Base-by-base conservation (phyloP, 2,113 vertebrate species). In the Nannospalax galili region DNA sequence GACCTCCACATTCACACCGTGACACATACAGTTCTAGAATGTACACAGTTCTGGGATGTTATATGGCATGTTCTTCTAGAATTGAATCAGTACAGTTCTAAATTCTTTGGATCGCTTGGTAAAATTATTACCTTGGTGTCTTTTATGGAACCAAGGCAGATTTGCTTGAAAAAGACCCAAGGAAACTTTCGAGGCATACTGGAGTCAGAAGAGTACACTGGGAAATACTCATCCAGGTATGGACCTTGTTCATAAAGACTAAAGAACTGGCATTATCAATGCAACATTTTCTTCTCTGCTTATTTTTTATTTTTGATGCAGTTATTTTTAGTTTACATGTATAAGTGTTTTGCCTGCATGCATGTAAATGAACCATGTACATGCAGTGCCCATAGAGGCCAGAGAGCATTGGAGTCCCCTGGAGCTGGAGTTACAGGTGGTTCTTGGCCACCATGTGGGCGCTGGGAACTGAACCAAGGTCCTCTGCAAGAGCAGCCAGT, bases 81-180 rank as follows among this genome's bases (percentile, higher is more conserved):
- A 79, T 95, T 88, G 48, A 58, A 91, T 78, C 82, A 77, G 12
- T 60, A 9, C 22, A 96, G 19, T n/a, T 96, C 69, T 74, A 69
- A 81, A 88, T 60, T 77, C 74, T 92, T 96, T 81, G 19, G 67
- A 90, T 87, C 11, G 28, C 30, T 78, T n/a, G n/a, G 32, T 87
- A 45, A 95, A 81, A 88, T 56, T 64, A n/a, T 92, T 35, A 37
- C 52, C 35, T 69, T 88, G 35, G 72, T 52, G 62, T 84, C 30
- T 93, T 74, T 79, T 26, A 16, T 14, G 77, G 40, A 80, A 6
- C 30, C 60, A 86, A 70, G 30, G 10, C 30, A 82, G 32, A 58
- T 77, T 62, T 64, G 62, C 26, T 69, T 95, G 85, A 30, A 42
- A 78, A 37, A 73, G 48, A 85, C 28, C 30, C 78, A 91, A 64